Base-by-base conservation (phyloP, 30 jellyfish, hydroid and myxozoan genomes). In the Cassiopea xamachana region DNA sequence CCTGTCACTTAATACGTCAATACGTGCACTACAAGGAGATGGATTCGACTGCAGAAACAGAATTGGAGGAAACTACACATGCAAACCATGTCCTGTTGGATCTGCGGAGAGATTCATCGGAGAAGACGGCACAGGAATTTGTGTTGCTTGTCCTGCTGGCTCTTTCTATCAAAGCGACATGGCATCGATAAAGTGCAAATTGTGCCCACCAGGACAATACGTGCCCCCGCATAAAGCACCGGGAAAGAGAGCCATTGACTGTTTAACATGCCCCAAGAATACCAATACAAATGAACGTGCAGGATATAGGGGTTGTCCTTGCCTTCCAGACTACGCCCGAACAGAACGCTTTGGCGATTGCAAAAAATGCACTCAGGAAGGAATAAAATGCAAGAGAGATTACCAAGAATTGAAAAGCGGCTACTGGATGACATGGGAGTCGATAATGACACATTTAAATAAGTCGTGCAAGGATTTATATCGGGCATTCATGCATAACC, bases 51-150 rank as follows among this genome's bases (percentile, higher is more conserved):
- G 97, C 59, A 59, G 60, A 48, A 19, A 19, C 48, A 39, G 16
- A 2, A 17, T 16, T 1, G 15, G 43, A 16, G 49, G n/a, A 13
- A 1, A 5, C 46, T 71, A 50, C 68, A 45, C 19, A 2, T 90
- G 97, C 46, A 39, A 14, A 16, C 97, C 97, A 27, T 90, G 97
- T 50, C 92, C 90, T 8, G 79, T 47, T n/a, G 92, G 93, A 15
- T 44, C 44, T 61, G 58, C 51, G 73, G 69, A 73, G 84, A 17
- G 18, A 14, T 49, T 69, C 85, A 17, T 69, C 17, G 14, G 50
- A 12, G 59, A 44, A 17, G 60, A 68, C 70, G 19, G 78, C 85
- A 4, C 4, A 2, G 85, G 85, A 48, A 5, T 60, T 13, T 50
- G 89, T 7, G 15, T 70, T 91, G 45, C 81, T 2, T 90, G 97